Percentiles rank a stretch among this genome's conserved stretches.
phyloP scores from a whole-genome alignment of 2,888 invertebrate species.

The Ophion obscuratus region DNA sequence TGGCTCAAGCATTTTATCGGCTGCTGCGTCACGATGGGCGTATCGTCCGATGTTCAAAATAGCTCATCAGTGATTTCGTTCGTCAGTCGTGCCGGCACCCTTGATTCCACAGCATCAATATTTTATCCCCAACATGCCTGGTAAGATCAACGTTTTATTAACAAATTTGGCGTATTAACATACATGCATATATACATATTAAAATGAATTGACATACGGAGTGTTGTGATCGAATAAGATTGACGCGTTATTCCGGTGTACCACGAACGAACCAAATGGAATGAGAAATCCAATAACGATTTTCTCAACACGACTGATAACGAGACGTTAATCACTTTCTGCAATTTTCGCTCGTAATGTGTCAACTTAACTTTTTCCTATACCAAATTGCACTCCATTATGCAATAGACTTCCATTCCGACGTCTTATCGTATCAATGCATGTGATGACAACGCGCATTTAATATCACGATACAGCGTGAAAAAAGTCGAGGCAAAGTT shows the following conservation, averaged over 20 bases:
- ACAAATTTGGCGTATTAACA: too few relatives aligned
- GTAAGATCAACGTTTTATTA: conserved; percentile 26
- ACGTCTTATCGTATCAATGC: too few relatives aligned
- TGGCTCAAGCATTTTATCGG: conserved; percentile 21
- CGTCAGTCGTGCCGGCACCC: conserved; percentile 49
- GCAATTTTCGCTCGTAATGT: background rate
- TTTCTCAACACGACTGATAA: background rate
- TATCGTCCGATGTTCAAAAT: conserved; percentile 43
- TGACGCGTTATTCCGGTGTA: background rate
- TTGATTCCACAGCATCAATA: conserved; percentile 11
- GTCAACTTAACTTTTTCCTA: background rate
- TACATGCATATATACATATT: too few relatives aligned
- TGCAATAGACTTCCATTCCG: background rate
- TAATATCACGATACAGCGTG: background rate
- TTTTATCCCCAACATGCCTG: conserved; percentile 37
- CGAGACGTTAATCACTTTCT: background rate
- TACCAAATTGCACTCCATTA: background rate
- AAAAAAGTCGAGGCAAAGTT: background rate
- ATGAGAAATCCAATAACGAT: too few relatives aligned
- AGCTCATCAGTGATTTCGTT: conserved; percentile 27
- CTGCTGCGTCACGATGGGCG: conserved; percentile 56
- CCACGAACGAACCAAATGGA: too few relatives aligned
- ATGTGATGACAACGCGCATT: too few relatives aligned
- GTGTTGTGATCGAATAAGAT: background rate
- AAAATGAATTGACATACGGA: background rate